A percentile compares a stretch with the other conserved stretches of the same genome.
These are phyloP conservation scores for Echeneis naucrates DNA, from an alignment of 2,797 vertebrate species.

Conservation along the genomic window DNA sequence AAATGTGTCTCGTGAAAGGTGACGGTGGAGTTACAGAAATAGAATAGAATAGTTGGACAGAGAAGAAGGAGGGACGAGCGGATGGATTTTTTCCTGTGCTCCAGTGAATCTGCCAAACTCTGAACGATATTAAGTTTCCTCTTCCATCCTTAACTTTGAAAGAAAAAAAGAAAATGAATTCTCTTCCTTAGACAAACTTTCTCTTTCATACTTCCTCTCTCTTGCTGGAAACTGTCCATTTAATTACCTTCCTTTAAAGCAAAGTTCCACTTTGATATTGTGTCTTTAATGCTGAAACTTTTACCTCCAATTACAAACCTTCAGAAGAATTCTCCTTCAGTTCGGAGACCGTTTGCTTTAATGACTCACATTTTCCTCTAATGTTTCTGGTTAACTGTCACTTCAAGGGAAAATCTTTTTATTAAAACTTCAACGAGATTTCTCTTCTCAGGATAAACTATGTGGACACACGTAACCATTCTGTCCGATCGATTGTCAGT, in stretches of 20 bases:
- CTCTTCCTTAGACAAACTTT: constrained; percentile 23
- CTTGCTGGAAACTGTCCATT: constrained; percentile 3
- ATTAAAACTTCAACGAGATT: too few species aligned
- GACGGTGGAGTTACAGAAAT: background rate
- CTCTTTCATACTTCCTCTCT: constrained; percentile 18
- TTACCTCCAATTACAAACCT: constrained; percentile 15
- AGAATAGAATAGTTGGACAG: background rate
- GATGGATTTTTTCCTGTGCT: constrained; percentile 49
- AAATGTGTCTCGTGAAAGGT: constrained; percentile 6
- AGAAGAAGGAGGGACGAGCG: constrained; percentile 1
- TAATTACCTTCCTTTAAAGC: constrained; percentile 20
- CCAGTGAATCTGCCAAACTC: constrained; percentile 64
- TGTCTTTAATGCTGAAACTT: background rate
- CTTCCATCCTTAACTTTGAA: constrained; percentile 28
- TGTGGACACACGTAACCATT: background rate
- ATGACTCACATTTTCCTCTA: background rate
- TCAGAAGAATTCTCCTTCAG: constrained; percentile 13
- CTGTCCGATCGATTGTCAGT: too few species aligned
- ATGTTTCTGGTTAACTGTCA: background rate
- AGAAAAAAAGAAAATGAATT: constrained; percentile 20
- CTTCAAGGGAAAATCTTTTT: background rate
- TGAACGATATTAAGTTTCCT: constrained; percentile 39
- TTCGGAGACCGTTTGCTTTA: constrained; percentile 7
- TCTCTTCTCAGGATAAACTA: too few species aligned
- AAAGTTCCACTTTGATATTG: constrained; percentile 21